Percentiles rank a stretch among this genome's conserved stretches.
Evolutionary conservation across 2,797 vertebrate species (phyloP).

Genomic region (Tympanoctomys barrerae): DNA sequence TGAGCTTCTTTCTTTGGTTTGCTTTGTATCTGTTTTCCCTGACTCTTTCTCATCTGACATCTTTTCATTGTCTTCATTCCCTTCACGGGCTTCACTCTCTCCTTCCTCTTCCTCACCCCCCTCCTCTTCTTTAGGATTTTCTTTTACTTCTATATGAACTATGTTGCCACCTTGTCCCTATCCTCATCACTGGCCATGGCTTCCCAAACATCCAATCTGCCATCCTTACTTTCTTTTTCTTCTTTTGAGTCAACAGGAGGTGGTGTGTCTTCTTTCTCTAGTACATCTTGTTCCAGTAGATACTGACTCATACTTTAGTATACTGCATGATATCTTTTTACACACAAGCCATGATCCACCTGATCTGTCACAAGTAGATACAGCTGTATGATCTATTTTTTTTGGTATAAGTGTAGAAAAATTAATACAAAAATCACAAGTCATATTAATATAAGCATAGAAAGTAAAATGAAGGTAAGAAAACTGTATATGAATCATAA

Average conservation of each 20-base stretch:
- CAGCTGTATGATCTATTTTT: neutral
- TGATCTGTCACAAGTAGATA: neutral
- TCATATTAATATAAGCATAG: neutral
- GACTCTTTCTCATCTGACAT: constrained; percentile 87
- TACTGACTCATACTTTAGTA: neutral
- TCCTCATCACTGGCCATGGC: too few relatives aligned
- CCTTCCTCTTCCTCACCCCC: constrained; percentile 92
- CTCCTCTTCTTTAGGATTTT: constrained; percentile 90
- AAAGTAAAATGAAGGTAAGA: neutral
- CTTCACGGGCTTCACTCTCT: constrained; percentile 91
- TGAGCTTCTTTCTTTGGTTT: constrained; percentile 91
- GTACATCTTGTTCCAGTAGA: neutral
- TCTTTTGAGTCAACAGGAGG: too few relatives aligned
- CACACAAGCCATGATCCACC: neutral
- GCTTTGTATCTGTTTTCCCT: constrained; percentile 87
- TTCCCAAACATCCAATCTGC: too few relatives aligned
- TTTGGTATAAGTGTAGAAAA: neutral
- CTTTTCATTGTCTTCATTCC: constrained; percentile 91
- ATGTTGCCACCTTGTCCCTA: constrained; percentile 91
- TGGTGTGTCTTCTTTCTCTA: too few relatives aligned
- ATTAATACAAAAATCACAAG: neutral
- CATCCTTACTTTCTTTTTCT: too few relatives aligned
- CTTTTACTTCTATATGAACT: constrained; percentile 97
- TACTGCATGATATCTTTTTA: neutral
- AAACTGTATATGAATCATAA: neutral